phyloP scores from a whole-genome alignment of 1,140 invertebrate genomes.

The Drosophila setifemur region DNA sequence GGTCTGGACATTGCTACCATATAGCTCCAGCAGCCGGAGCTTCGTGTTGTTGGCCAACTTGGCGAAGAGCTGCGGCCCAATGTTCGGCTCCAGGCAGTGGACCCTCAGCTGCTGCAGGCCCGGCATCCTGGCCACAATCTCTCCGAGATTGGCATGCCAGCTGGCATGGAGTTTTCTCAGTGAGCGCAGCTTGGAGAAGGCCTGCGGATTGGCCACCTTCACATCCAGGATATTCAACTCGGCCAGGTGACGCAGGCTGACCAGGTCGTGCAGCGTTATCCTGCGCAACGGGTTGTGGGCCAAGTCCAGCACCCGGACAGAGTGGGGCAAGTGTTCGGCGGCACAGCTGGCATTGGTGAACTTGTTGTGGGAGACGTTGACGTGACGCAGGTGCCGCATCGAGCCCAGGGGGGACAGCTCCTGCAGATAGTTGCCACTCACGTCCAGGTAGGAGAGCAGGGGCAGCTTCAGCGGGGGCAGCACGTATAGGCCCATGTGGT shows the following conservation, averaged over 20 bases:
- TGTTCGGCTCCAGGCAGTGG: slow-evolving; percentile 87
- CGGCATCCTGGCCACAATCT: slow-evolving; percentile 76
- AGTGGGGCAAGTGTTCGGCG: slow-evolving; percentile 71
- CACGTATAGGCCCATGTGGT: slow-evolving; percentile 88
- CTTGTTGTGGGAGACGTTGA: slow-evolving; percentile 87
- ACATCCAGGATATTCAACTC: slow-evolving; percentile 78
- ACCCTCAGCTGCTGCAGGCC: slow-evolving; percentile 87
- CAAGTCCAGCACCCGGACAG: slow-evolving; percentile 72
- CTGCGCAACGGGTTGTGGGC: slow-evolving; percentile 77
- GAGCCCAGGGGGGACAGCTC: slow-evolving; percentile 83
- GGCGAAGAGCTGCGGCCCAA: slow-evolving; percentile 87
- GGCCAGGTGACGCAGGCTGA: slow-evolving; percentile 62
- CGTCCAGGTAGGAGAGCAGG: slow-evolving; percentile 82
- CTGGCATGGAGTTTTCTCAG: slow-evolving; percentile 81
- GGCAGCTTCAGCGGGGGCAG: slow-evolving; percentile 91
- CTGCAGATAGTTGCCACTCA: slow-evolving; percentile 81
- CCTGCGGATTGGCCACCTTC: slow-evolving; percentile 70
- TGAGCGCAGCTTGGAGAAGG: slow-evolving; percentile 82
- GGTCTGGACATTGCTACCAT: slow-evolving; percentile 87
- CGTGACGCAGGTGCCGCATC: slow-evolving; percentile 84
- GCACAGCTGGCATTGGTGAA: slow-evolving; percentile 82
- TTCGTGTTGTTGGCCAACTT: slow-evolving; percentile 89
- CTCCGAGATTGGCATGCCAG: slow-evolving; percentile 72
- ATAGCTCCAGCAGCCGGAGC: slow-evolving; percentile 90
- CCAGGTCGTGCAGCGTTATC: slow-evolving; percentile 73